Conservation (phyloP, 1,140 invertebrate species). For the Eufriesea mexicana region DNA sequence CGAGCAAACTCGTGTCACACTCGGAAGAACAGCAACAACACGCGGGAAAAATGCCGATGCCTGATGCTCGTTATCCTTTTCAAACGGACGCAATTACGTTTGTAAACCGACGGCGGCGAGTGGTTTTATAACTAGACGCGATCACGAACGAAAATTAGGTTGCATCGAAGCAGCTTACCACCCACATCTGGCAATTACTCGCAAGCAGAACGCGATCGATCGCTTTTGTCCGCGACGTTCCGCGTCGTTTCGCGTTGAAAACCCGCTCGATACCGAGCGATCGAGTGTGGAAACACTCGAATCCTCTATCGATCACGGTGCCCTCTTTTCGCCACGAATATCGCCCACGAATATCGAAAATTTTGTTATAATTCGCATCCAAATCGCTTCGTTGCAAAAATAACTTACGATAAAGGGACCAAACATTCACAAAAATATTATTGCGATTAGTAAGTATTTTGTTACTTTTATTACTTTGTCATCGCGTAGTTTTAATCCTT, state of each 20-base stretch:
- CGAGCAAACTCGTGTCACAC: not conserved
- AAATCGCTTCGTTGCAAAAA: no score
- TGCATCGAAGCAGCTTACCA: conserved; percentile 14
- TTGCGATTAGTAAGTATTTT: no score
- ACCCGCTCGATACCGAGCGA: not conserved
- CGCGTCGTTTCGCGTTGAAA: not conserved
- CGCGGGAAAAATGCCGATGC: no score
- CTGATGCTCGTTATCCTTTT: not conserved
- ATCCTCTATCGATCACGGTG: not conserved
- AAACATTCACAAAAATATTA: no score
- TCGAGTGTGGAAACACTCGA: not conserved
- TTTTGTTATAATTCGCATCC: no score
- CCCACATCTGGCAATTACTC: not conserved
- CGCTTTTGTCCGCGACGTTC: not conserved
- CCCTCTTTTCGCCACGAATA: not conserved
- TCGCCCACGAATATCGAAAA: not conserved
- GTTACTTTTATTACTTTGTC: no score
- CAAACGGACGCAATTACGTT: conserved; percentile 8
- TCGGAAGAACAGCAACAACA: not conserved
- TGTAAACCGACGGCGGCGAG: not conserved
- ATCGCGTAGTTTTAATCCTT: no score
- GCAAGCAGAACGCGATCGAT: conserved; percentile 12
- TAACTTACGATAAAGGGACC: no score
- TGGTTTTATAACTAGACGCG: not conserved
- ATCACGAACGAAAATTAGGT: conserved; percentile 45